phyloP scores from a whole-genome alignment of 2,113 vertebrate species.

The Pluvialis apricaria region DNA sequence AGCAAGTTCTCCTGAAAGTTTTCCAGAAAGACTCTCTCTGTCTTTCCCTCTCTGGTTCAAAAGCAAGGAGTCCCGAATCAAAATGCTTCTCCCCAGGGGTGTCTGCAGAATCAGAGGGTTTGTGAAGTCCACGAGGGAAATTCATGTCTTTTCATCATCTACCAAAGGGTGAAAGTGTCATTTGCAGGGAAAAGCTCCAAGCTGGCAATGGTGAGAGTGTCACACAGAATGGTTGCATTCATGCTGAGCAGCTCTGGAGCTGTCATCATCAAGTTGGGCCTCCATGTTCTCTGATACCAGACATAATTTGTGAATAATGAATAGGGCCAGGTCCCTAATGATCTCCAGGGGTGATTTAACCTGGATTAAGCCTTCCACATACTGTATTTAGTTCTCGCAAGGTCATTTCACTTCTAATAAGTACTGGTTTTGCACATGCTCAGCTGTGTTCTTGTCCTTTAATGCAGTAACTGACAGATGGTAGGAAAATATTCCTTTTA shows the following conservation, averaged over 20 bases:
- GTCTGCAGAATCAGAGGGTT: background rate
- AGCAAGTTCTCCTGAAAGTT: background rate
- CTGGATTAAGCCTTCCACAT: constrained; percentile 16
- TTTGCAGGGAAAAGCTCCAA: background rate
- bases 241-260: background rate
- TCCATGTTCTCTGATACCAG: background rate
- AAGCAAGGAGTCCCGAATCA: background rate
- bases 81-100: background rate
- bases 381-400: background rate
- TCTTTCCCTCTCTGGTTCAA: background rate
- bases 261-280: background rate
- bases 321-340: background rate
- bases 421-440: background rate
- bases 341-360: constrained; percentile 36
- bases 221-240: background rate
- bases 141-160: background rate
- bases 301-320: background rate
- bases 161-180: background rate
- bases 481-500: constrained; percentile 38
- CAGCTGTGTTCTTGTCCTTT: background rate
- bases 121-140: background rate
- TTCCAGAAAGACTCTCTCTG: background rate
- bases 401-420: constrained; percentile 26
- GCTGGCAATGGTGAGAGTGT: background rate
- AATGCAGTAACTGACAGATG: constrained; percentile 51